These are phyloP conservation scores for Chelonia mydas DNA, from an alignment of 2,797 vertebrate genomes.

Conservation along the genomic window DNA sequence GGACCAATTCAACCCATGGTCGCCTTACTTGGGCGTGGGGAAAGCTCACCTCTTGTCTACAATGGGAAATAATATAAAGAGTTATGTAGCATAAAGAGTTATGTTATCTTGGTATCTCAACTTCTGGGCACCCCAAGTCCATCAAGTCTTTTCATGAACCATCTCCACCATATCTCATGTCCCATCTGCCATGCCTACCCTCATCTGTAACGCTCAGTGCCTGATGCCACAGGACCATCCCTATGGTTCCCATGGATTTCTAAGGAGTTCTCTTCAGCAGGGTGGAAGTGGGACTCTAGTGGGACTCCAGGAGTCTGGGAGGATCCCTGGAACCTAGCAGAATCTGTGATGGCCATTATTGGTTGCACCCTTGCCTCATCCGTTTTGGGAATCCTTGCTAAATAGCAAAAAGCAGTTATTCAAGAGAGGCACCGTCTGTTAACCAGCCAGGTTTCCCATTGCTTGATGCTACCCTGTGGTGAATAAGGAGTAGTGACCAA, in stretches of 20 bases:
- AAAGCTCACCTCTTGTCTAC: not conserved
- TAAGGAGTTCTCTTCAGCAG: conserved; percentile 1
- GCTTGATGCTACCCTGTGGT: not conserved
- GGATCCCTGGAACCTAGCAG: not conserved
- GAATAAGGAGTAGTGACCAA: not conserved
- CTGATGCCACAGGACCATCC: not conserved
- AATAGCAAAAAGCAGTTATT: not conserved
- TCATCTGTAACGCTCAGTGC: not conserved
- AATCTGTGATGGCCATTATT: not conserved
- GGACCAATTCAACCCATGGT: not conserved
- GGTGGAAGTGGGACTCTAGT: not conserved
- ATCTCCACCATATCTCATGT: not conserved
- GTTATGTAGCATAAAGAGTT: not conserved
- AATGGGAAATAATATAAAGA: conserved; percentile 23
- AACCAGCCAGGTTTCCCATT: not conserved
- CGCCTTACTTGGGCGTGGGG: not conserved
- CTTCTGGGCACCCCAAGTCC: not conserved
- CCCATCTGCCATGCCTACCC: not conserved
- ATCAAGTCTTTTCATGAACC: conserved; percentile 17
- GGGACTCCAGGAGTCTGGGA: not conserved
- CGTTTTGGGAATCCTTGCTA: not conserved
- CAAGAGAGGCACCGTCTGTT: not conserved
- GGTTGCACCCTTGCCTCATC: not conserved
- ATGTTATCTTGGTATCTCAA: not conserved
- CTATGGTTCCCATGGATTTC: not conserved